Percentiles rank a stretch among this genome's conserved stretches.
These are phyloP conservation scores for Pycnonotus jocosus DNA, from an alignment of 2,113 vertebrate genomes.

Conservation along the genomic window DNA sequence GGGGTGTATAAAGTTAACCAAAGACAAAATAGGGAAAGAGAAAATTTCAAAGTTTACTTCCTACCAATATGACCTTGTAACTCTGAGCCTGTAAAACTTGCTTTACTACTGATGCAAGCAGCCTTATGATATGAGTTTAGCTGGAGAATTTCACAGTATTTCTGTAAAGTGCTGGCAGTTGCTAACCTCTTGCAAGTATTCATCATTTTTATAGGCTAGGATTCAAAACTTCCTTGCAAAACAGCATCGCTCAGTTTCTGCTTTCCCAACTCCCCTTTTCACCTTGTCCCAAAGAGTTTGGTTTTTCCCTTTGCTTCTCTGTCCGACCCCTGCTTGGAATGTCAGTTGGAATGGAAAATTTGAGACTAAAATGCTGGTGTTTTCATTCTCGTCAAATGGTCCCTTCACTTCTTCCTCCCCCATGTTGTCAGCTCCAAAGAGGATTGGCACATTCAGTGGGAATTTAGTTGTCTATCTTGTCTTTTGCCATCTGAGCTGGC, in stretches of 20 bases:
- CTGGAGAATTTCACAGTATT: neutral
- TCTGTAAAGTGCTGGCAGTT: neutral
- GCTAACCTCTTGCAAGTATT: neutral
- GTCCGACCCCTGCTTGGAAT: neutral
- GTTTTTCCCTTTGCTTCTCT: neutral
- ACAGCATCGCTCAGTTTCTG: neutral
- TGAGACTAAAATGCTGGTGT: neutral
- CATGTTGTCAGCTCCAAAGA: neutral
- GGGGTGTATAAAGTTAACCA: neutral
- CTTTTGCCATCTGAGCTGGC: neutral
- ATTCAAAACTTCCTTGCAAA: constrained; percentile 7
- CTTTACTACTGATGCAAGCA: neutral
- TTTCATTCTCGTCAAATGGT: neutral
- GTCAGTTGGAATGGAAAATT: neutral
- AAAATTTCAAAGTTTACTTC: neutral
- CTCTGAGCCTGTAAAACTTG: neutral
- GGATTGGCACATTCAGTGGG: neutral
- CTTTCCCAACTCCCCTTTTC: constrained; percentile 8
- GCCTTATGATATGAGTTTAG: neutral
- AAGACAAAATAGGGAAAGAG: neutral
- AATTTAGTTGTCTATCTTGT: neutral
- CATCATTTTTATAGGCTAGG: neutral
- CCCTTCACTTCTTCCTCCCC: neutral
- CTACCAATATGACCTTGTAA: neutral
- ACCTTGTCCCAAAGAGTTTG: neutral